Percentiles rank a stretch among this genome's conserved stretches.
These are phyloP conservation scores for Petrocephalus microphthalmus DNA, from an alignment of 2,113 vertebrate species.

Conservation along the genomic window DNA sequence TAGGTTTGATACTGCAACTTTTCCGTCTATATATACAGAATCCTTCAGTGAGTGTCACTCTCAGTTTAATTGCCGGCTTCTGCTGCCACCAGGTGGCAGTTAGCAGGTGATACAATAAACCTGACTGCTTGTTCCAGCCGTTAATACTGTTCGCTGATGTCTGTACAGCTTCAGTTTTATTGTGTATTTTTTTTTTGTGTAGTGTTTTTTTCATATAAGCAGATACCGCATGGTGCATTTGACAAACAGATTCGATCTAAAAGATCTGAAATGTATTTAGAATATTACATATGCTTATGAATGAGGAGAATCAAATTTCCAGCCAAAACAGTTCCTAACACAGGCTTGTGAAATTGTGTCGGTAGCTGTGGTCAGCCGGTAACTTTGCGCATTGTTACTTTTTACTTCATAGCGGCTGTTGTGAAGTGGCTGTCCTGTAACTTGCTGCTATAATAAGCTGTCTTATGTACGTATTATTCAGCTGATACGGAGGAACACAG, in stretches of 20 bases:
- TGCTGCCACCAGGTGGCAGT: constrained; percentile 7
- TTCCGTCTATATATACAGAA: not conserved
- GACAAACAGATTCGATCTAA: not conserved
- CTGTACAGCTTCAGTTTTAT: not conserved
- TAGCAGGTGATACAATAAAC: not conserved
- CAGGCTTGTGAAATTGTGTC: not conserved
- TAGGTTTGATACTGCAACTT: not conserved
- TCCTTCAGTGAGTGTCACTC: not conserved
- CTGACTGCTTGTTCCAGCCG: not conserved
- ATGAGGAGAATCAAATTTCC: not conserved
- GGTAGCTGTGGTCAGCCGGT: not conserved
- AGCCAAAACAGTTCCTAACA: not conserved
- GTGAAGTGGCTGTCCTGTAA: not conserved
- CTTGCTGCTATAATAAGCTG: not conserved
- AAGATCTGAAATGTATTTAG: not conserved
- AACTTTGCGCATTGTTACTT: not conserved
- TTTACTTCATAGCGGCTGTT: not conserved
- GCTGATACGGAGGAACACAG: not conserved
- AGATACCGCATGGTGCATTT: not conserved
- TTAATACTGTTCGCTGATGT: not conserved
- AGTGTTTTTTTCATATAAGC: not conserved
- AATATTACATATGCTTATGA: not conserved
- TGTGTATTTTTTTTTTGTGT: too few species aligned
- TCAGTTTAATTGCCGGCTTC: not conserved
- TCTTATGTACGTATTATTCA: not conserved